A percentile compares a stretch with the other conserved stretches of the same genome.
Conservation (phyloP, 2,113 vertebrate species). For the Laticauda laticaudata region DNA sequence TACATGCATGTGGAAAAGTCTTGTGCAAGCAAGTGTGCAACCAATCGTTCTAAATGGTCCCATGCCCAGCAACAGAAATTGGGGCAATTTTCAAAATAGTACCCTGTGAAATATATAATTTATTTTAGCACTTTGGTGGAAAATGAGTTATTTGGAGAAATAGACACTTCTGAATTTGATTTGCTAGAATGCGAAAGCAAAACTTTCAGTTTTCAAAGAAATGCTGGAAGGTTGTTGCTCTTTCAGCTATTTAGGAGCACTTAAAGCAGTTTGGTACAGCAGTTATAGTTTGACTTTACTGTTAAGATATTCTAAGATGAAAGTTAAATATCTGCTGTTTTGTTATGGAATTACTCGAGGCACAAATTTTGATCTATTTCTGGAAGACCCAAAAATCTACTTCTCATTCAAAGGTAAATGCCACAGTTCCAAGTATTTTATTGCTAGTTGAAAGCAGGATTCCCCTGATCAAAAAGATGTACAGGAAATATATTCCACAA, state of each 20-base stretch:
- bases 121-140: not conserved
- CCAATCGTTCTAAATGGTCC: not conserved
- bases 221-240: not conserved
- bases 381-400: not conserved
- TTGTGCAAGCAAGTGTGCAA: not conserved
- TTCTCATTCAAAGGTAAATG: not conserved
- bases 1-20: not conserved
- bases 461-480: not conserved
- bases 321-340: not conserved
- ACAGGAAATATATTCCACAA: not conserved
- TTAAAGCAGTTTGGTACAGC: not conserved
- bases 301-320: not conserved
- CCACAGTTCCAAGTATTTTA: not conserved
- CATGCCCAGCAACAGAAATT: not conserved
- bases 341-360: not conserved
- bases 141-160: slow-evolving; percentile 8
- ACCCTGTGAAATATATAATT: not conserved
- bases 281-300: not conserved
- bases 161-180: not conserved
- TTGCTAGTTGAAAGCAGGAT: not conserved
- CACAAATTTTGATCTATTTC: not conserved
- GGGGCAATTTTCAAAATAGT: slow-evolving; percentile 20
- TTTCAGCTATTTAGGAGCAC: not conserved
- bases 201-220: not conserved
- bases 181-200: not conserved